Evolutionary conservation across 1,140 invertebrate species (phyloP), one percentile per base, ranked within the genome.

Genomic region (Chelonus insularis): DNA sequence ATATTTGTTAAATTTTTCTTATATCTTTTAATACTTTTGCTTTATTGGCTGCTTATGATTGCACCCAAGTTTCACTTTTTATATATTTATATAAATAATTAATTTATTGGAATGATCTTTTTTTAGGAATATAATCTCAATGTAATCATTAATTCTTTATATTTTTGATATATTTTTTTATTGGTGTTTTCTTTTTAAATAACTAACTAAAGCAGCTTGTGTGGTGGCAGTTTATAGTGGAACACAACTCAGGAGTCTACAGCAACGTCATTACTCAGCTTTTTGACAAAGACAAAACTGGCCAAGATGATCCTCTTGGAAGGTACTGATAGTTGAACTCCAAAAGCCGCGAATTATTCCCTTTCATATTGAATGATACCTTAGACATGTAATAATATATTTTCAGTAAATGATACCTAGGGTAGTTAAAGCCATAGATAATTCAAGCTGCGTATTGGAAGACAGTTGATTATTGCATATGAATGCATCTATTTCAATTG

Each of bases 271-370:
- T 75, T 67, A 64, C 70, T 68, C 82, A 83, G 65, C 84, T 90
- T 68, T 91, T 85, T 88, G 90, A 92, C 85, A 90, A 90, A 89
- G 90, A 92, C 84, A 87, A 87, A 72, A 86, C 88, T 71, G 87
- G 86, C 72, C 82, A 85, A 75, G 89, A 92, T 79, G 91, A 92
- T 79, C 85, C 86, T 70, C 86, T 93, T 71, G 91, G 91, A 87
- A 92, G 91, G 91, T 93, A 87, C 72, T 73, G 68, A 67, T 69
- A 59, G 11, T 14, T 29, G 25, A 29, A 4, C 7, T 7, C 3
- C 3, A 29, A 3, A 29, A 29, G 25, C 7, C 25, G 25, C 25
- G 25, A 4, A 29, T 29, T 29, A 29, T 29, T 7, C 25, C 25
- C 7, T 29, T 29, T 4, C 7, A 29, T 29, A 29, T 29, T 29